phyloP scores from a whole-genome alignment of 2,113 vertebrate species.

The Clarias gariepinus region DNA sequence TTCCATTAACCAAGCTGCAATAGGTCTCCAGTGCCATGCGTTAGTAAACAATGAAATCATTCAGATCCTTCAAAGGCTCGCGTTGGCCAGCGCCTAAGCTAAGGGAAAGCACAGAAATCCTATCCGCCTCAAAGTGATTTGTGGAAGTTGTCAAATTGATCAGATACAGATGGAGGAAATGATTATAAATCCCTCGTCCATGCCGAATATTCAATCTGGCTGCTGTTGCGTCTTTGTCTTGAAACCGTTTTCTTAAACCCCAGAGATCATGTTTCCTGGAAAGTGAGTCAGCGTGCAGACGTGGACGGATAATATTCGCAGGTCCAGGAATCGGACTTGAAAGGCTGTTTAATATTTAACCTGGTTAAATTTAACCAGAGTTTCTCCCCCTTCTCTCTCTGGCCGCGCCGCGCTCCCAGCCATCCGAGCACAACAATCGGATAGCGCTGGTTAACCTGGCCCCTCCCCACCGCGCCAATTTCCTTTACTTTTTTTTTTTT shows the following conservation, averaged over 20 bases:
- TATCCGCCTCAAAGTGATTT: constrained; percentile 44
- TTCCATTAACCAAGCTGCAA: constrained; percentile 37
- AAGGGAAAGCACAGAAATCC: constrained; percentile 22
- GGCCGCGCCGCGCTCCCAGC: not conserved
- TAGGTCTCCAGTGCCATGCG: constrained; percentile 34
- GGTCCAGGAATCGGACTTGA: constrained; percentile 6
- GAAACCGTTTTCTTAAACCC: not conserved
- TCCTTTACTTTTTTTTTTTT: too few species aligned
- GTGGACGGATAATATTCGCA: constrained; percentile 36
- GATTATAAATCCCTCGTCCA: constrained; percentile 33
- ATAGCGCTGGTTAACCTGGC: not conserved
- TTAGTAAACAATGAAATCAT: constrained; percentile 49
- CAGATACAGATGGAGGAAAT: constrained; percentile 51
- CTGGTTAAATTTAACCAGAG: constrained; percentile 33
- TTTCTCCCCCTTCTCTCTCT: constrained; percentile 18
- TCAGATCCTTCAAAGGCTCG: constrained; percentile 39
- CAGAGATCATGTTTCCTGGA: constrained; percentile 33
- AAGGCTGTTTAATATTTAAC: constrained; percentile 15
- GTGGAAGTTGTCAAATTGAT: constrained; percentile 50
- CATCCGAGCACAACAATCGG: constrained; percentile 6
- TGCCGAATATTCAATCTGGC: constrained; percentile 18
- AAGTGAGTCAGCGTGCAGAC: constrained; percentile 31
- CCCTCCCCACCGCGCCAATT: not conserved
- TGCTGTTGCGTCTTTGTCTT: constrained; percentile 11
- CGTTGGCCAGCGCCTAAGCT: constrained; percentile 32